Conservation (phyloP, 1,140 invertebrate genomes). For the Colletes gigas region DNA sequence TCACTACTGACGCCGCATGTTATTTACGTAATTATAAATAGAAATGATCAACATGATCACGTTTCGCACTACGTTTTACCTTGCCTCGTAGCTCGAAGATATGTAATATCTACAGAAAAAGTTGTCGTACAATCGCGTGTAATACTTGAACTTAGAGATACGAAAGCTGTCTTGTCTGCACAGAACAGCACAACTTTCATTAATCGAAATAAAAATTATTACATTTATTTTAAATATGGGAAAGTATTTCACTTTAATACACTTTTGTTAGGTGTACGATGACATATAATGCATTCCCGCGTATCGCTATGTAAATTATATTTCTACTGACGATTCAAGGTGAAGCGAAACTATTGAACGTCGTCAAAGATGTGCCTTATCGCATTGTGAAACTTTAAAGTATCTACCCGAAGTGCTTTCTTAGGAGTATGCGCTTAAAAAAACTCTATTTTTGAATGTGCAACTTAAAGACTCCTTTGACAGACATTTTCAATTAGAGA, state of each 20-base stretch:
- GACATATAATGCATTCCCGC: no score
- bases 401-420: not conserved
- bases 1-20: conserved; percentile 15
- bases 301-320: not conserved
- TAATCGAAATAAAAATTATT: no score
- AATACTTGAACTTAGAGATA: not conserved
- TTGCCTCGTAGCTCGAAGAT: not conserved
- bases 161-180: not conserved
- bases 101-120: not conserved
- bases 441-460: not conserved
- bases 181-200: no score
- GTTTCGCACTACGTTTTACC: conserved; percentile 45
- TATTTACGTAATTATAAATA: conserved; percentile 64
- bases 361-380: conserved; percentile 7
- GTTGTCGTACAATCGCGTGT: no score
- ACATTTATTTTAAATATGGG: no score
- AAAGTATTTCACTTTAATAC: no score
- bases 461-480: not conserved
- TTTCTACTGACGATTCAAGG: not conserved
- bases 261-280: no score
- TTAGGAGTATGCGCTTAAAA: not conserved
- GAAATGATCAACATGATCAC: conserved; percentile 51
- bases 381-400: not conserved
- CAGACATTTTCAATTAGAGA: conserved; percentile 3
- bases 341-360: not conserved